phyloP scores from a whole-genome alignment of 2,888 invertebrate genomes.

The Xanthorhoe designata region DNA sequence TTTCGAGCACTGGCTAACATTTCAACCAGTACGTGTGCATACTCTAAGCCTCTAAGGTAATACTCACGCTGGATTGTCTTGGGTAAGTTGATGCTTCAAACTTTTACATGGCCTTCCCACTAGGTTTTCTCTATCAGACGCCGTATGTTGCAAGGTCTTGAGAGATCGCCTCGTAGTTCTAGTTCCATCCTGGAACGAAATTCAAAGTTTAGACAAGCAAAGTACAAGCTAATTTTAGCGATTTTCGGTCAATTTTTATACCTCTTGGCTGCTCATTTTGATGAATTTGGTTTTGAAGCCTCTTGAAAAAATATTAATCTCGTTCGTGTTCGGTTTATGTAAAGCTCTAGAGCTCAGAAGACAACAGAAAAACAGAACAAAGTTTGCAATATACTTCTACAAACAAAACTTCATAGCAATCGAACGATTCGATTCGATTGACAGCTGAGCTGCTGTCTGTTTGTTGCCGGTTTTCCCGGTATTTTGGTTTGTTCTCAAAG shows the following conservation, averaged over 20 bases:
- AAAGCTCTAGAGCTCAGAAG: background rate
- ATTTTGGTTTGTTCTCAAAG: conserved; percentile 14
- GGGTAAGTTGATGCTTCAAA: conserved; percentile 80
- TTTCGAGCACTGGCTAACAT: no score
- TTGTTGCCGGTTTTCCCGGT: conserved; percentile 11
- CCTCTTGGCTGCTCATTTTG: conserved; percentile 56
- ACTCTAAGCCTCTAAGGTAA: background rate
- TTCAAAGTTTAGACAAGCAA: background rate
- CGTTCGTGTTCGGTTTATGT: background rate
- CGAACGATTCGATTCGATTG: background rate
- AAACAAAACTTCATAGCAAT: background rate
- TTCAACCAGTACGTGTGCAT: no score
- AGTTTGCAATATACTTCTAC: background rate
- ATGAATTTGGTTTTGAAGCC: background rate
- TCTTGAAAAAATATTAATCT: background rate
- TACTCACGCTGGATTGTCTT: conserved; percentile 81
- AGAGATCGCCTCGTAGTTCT: conserved; percentile 86
- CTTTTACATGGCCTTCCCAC: conserved; percentile 86
- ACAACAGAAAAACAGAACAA: background rate
- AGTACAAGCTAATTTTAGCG: background rate
- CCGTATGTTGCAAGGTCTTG: conserved; percentile 90
- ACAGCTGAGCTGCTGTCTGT: background rate
- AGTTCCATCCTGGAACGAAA: conserved; percentile 47
- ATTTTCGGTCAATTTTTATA: conserved; percentile 30
- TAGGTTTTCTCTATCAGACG: conserved; percentile 91